Percentiles rank a stretch among this genome's conserved stretches.
phyloP scores from a whole-genome alignment of 2,888 invertebrate genomes.

The Osedax fenrisi region DNA sequence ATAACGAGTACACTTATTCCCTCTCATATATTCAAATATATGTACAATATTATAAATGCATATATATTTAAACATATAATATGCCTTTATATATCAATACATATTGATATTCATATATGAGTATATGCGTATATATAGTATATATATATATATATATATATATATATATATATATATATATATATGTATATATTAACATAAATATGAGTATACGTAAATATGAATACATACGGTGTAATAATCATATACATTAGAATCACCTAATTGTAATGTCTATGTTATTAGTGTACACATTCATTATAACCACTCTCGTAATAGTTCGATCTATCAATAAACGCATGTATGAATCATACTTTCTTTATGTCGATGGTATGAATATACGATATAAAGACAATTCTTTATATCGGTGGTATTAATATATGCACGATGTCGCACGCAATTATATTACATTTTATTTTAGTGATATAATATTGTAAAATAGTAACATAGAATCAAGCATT shows the following conservation, averaged over 20 bases:
- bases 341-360: no score
- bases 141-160: background rate
- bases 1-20: no score
- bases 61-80: background rate
- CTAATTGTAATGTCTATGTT: no score
- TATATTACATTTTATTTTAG: no score
- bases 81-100: background rate
- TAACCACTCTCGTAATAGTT: background rate
- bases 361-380: no score
- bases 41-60: background rate
- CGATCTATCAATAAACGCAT: background rate
- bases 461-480: no score
- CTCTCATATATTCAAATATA: background rate
- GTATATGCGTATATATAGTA: background rate
- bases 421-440: no score
- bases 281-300: background rate
- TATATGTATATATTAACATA: background rate
- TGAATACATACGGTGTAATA: background rate
- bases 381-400: no score
- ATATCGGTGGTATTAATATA: no score
- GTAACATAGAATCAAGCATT: no score
- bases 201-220: background rate
- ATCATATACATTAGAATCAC: background rate
- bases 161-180: background rate
- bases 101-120: background rate